Base-by-base conservation (phyloP, 2,113 vertebrate species). In the Micromys minutus region DNA sequence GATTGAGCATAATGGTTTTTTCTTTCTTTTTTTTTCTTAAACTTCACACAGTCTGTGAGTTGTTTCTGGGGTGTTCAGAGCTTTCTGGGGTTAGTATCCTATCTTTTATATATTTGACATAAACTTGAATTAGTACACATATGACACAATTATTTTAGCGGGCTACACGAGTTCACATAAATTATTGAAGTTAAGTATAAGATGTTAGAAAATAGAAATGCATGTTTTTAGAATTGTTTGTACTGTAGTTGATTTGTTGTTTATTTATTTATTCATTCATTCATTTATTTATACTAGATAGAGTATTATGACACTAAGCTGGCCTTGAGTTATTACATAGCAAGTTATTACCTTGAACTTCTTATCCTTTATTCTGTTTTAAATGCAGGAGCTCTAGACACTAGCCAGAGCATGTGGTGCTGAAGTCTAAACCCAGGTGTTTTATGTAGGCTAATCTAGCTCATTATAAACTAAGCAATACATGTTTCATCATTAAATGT, bases 401-500 rank as follows among this genome's bases (percentile, higher is more conserved):
- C 9, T 21, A 63, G 7, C 59, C 42, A 65, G 29, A 36, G 26
- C 19, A 24, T 34, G 11, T 67, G 7, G 17, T 67, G 61, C 15
- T 63, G 4, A 50, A 34, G 29, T 36, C 6, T 69, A 50, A 69
- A 52, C 11, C 21, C 17, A 86, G 12, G 11, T 10, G 1, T 45
- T n/a, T 36, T 34, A 8, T 50, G 12, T 9, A 26, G 31, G 34
- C 19, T 69, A n/a, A 47, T 15, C 34, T 29, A 84, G 10, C 10
- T 69, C 3, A 9, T 19, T 71, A 10, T n/a, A 3, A n/a, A 39
- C 21, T 55, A 50, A 71, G 12, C 5, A 52, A 71, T 22, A 36
- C n/a, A n/a, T n/a, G n/a, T n/a, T 8, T 16, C 36, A 87, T 50
- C 67, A 17, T 39, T 91, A 79, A 96, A 45, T 85, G 85, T 88